Percentiles rank a stretch among this genome's conserved stretches.
Conservation (phyloP, 2,888 invertebrate species). For the Acholoe squamosa region DNA sequence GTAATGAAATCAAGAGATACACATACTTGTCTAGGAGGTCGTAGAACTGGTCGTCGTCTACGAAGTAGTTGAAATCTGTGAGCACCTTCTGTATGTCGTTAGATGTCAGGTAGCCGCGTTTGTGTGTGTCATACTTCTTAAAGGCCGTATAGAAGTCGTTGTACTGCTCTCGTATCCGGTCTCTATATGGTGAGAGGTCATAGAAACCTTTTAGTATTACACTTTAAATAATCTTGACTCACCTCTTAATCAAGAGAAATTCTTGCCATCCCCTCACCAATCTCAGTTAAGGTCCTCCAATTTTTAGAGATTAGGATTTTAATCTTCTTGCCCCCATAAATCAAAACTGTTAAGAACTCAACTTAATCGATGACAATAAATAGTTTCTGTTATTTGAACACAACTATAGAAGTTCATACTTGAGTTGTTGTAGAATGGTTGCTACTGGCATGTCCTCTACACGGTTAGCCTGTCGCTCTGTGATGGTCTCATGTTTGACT, state of each 20-base stretch:
- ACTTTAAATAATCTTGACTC: too few relatives aligned
- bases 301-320: too few relatives aligned
- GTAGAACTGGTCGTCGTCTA: conserved; percentile 81
- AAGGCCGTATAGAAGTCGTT: conserved; percentile 79
- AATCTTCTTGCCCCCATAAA: too few relatives aligned
- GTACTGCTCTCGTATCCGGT: conserved; percentile 79
- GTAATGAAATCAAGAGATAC: too few relatives aligned
- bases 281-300: too few relatives aligned
- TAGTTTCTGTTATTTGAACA: background rate
- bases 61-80: conserved; percentile 78
- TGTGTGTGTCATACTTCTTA: conserved; percentile 78
- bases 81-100: conserved; percentile 80
- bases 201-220: too few relatives aligned
- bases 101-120: conserved; percentile 77
- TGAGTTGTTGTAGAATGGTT: conserved; percentile 77
- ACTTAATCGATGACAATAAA: too few relatives aligned
- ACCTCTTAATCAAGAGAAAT: too few relatives aligned
- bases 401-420: conserved; percentile 71
- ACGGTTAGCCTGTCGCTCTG: conserved; percentile 77
- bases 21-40: conserved; percentile 78
- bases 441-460: conserved; percentile 75
- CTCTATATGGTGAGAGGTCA: too few relatives aligned
- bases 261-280: too few relatives aligned
- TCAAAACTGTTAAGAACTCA: too few relatives aligned
- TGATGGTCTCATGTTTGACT: conserved; percentile 78